A percentile compares a stretch with the other conserved stretches of the same genome.
Conservation (phyloP, 2,797 vertebrate genomes). For the Thaleichthys pacificus region DNA sequence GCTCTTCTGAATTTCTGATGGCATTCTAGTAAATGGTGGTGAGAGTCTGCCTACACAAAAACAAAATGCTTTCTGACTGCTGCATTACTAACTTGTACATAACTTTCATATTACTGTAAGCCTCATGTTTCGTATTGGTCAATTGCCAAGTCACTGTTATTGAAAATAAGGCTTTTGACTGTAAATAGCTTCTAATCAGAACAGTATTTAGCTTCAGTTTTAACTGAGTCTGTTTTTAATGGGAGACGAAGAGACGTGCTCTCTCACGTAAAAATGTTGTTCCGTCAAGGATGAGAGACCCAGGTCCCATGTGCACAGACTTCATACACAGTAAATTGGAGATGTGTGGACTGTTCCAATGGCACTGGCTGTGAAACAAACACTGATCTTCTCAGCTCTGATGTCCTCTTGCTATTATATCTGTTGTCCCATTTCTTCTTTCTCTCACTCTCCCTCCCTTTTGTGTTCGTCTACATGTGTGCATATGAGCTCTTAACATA, state of each 20-base stretch:
- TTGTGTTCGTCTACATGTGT: constrained; percentile 53
- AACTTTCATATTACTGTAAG: no score
- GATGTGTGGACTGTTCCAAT: constrained; percentile 4
- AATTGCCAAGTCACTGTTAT: no score
- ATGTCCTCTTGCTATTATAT: background rate
- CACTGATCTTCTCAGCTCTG: no score
- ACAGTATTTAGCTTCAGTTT: background rate
- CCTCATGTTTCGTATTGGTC: no score
- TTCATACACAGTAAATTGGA: constrained; percentile 4
- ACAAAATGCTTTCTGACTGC: background rate
- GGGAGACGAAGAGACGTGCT: background rate
- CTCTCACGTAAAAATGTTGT: no score
- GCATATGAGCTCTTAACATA: constrained; percentile 40
- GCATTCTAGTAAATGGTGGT: no score
- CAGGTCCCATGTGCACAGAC: no score
- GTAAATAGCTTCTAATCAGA: constrained; percentile 1
- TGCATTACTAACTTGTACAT: background rate
- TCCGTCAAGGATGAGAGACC: no score
- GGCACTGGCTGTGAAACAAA: background rate
- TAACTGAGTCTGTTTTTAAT: background rate
- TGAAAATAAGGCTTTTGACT: constrained; percentile 21
- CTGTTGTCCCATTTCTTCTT: constrained; percentile 34
- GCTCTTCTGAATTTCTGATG: no score
- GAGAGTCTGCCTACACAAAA: background rate
- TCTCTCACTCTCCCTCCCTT: constrained; percentile 7